Base-by-base conservation (phyloP, 2,113 vertebrate genomes). In the Mobula hypostoma region DNA sequence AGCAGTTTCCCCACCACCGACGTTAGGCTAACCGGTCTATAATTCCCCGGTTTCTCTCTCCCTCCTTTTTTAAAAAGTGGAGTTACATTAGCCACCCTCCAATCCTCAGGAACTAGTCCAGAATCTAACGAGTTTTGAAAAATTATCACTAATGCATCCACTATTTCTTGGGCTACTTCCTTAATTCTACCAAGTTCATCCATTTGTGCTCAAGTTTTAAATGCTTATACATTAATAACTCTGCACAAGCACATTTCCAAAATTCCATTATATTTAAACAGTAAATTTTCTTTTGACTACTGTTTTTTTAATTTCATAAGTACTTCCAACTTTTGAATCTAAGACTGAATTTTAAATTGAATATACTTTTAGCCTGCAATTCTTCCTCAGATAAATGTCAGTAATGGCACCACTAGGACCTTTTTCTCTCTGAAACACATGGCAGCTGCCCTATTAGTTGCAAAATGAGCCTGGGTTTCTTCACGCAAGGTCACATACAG, bases 121-220 rank as follows among this genome's bases (percentile, higher is more conserved):
- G n/a, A n/a, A n/a, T n/a, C n/a, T n/a, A n/a, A n/a, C n/a, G n/a
- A n/a, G n/a, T n/a, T n/a, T n/a, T n/a, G n/a, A n/a, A n/a, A n/a
- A n/a, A n/a, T n/a, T n/a, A n/a, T n/a, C n/a, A n/a, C n/a, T n/a
- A n/a, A n/a, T n/a, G n/a, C n/a, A n/a, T n/a, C n/a, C n/a, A n/a
- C n/a, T n/a, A n/a, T n/a, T n/a, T n/a, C n/a, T n/a, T n/a, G n/a
- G n/a, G n/a, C n/a, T n/a, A n/a, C n/a, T n/a, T n/a, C n/a, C n/a
- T n/a, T n/a, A n/a, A n/a, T 82, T 66, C 68, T 91, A 83, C 94
- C 85, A 94, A n/a, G 68, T 15, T 17, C 94, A 83, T 29, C 87
- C 94, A 24, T 56, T 24, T 9, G 80, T 83, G 94, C 94, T 94
- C 95, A 94, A 27, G 66, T 15, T 92, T 94, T 77, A 91, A 68